Conservation (phyloP, 2,888 invertebrate species). For the Lithophane semibrunnea region DNA sequence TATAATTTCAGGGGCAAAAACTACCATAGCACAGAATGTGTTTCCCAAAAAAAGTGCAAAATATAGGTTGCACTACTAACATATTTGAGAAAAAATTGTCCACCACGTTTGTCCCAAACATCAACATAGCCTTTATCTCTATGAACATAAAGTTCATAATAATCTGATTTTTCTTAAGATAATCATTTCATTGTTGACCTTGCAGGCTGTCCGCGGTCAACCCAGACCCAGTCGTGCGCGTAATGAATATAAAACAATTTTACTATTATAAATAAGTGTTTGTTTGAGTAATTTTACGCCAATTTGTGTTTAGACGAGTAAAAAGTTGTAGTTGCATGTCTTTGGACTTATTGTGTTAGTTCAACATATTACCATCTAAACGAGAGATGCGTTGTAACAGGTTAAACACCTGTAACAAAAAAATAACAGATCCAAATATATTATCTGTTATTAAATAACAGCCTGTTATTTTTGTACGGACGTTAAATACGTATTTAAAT, state of each 20-base stretch:
- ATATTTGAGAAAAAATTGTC: conserved; percentile 6
- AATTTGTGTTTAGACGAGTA: conserved; percentile 62
- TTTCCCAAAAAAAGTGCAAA: conserved; percentile 35
- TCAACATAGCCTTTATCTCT: background rate
- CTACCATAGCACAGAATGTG: background rate
- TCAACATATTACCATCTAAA: no score
- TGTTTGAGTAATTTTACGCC: conserved; percentile 69
- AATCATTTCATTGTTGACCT: conserved; percentile 64
- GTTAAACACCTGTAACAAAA: no score
- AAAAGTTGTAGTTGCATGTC: conserved; percentile 21
- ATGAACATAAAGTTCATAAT: conserved; percentile 28
- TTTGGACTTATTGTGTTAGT: background rate
- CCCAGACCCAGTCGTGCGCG: conserved; percentile 75
- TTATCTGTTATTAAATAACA: no score
- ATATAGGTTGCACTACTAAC: conserved; percentile 44
- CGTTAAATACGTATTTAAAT: no score
- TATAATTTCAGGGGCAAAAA: conserved; percentile 15
- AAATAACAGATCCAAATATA: no score
- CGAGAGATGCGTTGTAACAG: no score
- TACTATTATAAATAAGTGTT: conserved; percentile 72
- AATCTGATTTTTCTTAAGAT: conserved; percentile 21
- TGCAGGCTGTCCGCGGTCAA: conserved; percentile 64
- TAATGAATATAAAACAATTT: conserved; percentile 75
- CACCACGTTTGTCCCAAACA: conserved; percentile 13
- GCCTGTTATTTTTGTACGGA: no score